Evolutionary conservation across 2,888 invertebrate species (phyloP), one percentile per base, ranked within the genome.

Genomic region (Brenthis daphne): DNA sequence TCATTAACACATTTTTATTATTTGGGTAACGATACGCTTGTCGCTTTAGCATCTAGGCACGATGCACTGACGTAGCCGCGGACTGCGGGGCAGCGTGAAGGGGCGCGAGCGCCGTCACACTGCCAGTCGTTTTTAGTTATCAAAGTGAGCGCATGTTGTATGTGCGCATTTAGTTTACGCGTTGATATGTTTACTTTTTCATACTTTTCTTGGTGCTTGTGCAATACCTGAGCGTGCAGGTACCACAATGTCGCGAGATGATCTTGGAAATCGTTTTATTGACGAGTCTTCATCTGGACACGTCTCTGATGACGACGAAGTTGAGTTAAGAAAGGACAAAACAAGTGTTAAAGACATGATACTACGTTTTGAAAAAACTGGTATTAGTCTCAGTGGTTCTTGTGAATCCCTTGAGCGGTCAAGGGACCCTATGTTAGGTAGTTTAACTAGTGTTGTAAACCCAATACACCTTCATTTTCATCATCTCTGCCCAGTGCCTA

Each of bases 311-410:
- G 88, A 87, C 74, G 91, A 91, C 67, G 85, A 87, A 74, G 84
- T 87, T 76, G 81, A 86, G 72, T 82, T 87, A 72, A 85, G 87
- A 76, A 85, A 85, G 72, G 86, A 90, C 74, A 88, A 86, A 71
- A 79, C 85, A 68, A 87, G 85, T 73, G 92, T 92, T 74, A 88
- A 82, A 80, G 89, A 90, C 76, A 92, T 92, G 86, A 89, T 92
- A 75, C 79, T 88, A 67, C 89, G 90, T 64, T 92, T 92, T 73
- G 92, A 92, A 84, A 86, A 79, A 73, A 85, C 87, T 67, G 83
- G 84, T 66, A 74, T 85, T 68, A 81, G 79, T 73, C 78, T 84
- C 64, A 82, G 86, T 71, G 85, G 80, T 73, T 88, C 89, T 29
- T 85, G 79, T 80, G 92, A 91, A 78, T 88, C 88, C 47, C 79